Evolutionary conservation across 1,140 invertebrate genomes (phyloP).

Genomic region (Frieseomelitta varia): DNA sequence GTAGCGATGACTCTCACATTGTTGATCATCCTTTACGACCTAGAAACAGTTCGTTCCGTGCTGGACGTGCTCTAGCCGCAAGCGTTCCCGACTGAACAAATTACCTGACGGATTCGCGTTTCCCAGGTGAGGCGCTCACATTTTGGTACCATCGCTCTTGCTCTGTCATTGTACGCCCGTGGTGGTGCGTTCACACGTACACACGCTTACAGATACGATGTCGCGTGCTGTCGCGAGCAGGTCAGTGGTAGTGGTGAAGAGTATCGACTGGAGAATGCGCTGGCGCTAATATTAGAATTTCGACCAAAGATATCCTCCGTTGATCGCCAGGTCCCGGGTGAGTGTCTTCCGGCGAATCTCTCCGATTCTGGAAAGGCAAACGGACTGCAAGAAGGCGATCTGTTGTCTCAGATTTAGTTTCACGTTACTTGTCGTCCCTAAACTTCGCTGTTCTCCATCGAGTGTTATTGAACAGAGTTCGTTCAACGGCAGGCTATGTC

Average conservation of each 20-base stretch:
- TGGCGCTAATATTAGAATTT: constrained; percentile 73
- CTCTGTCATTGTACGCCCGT: background rate
- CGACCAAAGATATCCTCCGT: constrained; percentile 38
- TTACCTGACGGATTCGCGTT: constrained; percentile 34
- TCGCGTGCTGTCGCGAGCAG: constrained; percentile 20
- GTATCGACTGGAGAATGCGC: constrained; percentile 65
- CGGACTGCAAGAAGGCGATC: background rate
- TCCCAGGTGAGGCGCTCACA: constrained; percentile 54
- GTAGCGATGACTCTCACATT: constrained; percentile 64
- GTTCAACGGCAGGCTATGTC: background rate
- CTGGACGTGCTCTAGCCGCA: background rate
- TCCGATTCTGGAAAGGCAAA: background rate
- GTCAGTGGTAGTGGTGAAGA: constrained; percentile 43
- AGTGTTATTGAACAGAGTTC: background rate
- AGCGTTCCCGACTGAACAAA: constrained; percentile 23
- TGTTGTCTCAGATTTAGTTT: background rate
- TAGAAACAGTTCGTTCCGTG: constrained; percentile 23
- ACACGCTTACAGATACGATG: constrained; percentile 18
- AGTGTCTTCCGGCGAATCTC: constrained; percentile 22
- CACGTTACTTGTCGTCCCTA: background rate
- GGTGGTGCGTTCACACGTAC: background rate
- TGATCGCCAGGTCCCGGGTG: constrained; percentile 34
- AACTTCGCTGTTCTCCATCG: background rate
- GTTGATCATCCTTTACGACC: constrained; percentile 26
- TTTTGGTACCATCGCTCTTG: constrained; percentile 44